phyloP scores from a whole-genome alignment of 2,888 invertebrate species.

The Latheticus oryzae region DNA sequence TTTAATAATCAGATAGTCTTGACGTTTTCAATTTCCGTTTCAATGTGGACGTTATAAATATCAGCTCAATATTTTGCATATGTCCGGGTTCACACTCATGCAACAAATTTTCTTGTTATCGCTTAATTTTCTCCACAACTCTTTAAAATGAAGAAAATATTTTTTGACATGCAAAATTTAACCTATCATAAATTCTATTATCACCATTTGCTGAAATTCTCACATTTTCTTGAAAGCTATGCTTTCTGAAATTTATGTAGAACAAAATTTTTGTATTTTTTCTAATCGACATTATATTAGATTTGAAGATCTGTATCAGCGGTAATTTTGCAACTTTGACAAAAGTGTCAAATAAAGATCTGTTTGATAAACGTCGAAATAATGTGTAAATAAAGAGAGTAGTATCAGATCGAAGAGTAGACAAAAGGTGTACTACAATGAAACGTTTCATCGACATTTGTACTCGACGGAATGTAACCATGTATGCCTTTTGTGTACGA shows the following conservation, averaged over 20 bases:
- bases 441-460: constrained; percentile 36
- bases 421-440: constrained; percentile 34
- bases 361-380: constrained; percentile 20
- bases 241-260: background rate
- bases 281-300: too few species aligned
- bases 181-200: constrained; percentile 4
- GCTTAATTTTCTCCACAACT: constrained; percentile 13
- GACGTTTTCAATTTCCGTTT: constrained; percentile 31
- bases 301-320: too few species aligned
- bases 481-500: constrained; percentile 28
- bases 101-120: constrained; percentile 9
- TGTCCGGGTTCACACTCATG: background rate
- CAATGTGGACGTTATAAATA: constrained; percentile 6
- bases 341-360: constrained; percentile 20
- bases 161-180: constrained; percentile 1
- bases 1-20: constrained; percentile 12
- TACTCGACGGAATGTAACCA: constrained; percentile 33
- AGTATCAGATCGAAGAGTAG: constrained; percentile 33
- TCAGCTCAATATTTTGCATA: constrained; percentile 16
- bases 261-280: background rate
- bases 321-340: constrained; percentile 20
- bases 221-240: constrained; percentile 4
- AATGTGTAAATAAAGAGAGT: constrained; percentile 32
- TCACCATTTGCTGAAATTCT: constrained; percentile 11
- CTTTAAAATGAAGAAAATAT: constrained; percentile 11